Conservation (phyloP, 2,888 invertebrate species). For the Machimus atricapillus region DNA sequence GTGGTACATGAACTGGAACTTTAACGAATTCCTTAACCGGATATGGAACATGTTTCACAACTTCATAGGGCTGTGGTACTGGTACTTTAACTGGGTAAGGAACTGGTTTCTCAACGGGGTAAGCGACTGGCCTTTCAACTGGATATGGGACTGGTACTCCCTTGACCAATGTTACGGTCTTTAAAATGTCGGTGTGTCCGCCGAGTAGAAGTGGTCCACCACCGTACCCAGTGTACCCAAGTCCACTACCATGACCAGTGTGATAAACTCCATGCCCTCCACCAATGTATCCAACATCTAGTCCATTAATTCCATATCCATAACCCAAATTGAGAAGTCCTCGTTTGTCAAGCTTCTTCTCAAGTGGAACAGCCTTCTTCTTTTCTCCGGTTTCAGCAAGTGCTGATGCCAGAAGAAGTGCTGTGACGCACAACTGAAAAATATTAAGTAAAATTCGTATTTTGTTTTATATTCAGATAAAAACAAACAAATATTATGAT, state of each 20-base stretch:
- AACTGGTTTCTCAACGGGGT: constrained; percentile 69
- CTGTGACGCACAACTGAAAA: constrained; percentile 73
- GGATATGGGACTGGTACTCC: constrained; percentile 77
- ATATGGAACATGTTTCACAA: constrained; percentile 68
- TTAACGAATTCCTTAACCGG: constrained; percentile 71
- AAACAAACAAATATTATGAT: not conserved
- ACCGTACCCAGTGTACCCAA: constrained; percentile 56
- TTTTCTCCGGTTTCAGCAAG: constrained; percentile 73
- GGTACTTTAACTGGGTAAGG: constrained; percentile 67
- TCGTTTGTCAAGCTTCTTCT: constrained; percentile 83
- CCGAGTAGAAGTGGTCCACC: constrained; percentile 57
- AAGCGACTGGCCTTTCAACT: constrained; percentile 70
- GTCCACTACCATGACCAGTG: constrained; percentile 56
- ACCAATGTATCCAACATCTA: constrained; percentile 77
- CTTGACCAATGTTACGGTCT: constrained; percentile 76
- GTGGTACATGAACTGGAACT: constrained; percentile 70
- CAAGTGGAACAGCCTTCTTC: constrained; percentile 67
- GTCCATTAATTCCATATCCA: constrained; percentile 78
- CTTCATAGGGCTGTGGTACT: constrained; percentile 57
- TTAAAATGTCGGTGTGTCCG: constrained; percentile 68
- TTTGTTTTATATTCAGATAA: not conserved
- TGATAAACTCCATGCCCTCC: constrained; percentile 68
- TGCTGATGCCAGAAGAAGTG: constrained; percentile 76
- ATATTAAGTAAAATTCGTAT: constrained; percentile 46
- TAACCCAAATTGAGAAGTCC: constrained; percentile 81